Evolutionary conservation across 2,113 vertebrate genomes (phyloP).

Genomic region (Acrocephalus arundinaceus): DNA sequence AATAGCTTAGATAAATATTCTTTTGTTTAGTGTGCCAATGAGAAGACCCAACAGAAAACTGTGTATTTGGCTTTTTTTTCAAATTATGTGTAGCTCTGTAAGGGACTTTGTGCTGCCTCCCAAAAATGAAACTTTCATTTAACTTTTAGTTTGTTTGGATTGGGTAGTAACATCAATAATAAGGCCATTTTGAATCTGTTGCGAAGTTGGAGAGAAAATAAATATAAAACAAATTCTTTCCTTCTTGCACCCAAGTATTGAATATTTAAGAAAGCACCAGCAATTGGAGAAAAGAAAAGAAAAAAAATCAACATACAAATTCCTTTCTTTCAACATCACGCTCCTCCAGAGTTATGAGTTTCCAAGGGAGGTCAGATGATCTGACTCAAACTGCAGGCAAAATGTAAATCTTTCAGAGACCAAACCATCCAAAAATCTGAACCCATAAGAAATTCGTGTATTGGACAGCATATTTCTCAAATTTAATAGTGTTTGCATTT

Average conservation of each 20-base stretch:
- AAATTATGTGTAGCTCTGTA: neutral
- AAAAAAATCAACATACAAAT: neutral
- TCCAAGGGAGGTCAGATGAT: neutral
- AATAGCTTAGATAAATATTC: neutral
- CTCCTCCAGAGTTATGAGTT: neutral
- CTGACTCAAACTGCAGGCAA: neutral
- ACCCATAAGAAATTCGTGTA: neutral
- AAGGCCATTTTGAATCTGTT: neutral
- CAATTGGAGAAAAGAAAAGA: neutral
- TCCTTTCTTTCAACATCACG: neutral
- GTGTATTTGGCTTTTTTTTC: neutral
- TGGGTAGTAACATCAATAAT: neutral
- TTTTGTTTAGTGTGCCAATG: neutral
- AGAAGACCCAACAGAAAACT: neutral
- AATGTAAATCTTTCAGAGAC: neutral
- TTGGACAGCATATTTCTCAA: neutral
- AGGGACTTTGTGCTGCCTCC: neutral
- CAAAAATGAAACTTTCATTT: neutral
- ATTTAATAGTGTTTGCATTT: neutral
- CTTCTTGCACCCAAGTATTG: neutral
- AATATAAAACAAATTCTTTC: neutral
- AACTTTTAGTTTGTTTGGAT: neutral
- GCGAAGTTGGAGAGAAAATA: neutral
- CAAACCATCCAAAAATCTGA: accelerated
- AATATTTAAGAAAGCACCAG: neutral